A percentile compares a stretch with the other conserved stretches of the same genome.
These are phyloP conservation scores for Cerastis leucographa DNA, from an alignment of 2,888 invertebrate genomes.

Conservation along the genomic window DNA sequence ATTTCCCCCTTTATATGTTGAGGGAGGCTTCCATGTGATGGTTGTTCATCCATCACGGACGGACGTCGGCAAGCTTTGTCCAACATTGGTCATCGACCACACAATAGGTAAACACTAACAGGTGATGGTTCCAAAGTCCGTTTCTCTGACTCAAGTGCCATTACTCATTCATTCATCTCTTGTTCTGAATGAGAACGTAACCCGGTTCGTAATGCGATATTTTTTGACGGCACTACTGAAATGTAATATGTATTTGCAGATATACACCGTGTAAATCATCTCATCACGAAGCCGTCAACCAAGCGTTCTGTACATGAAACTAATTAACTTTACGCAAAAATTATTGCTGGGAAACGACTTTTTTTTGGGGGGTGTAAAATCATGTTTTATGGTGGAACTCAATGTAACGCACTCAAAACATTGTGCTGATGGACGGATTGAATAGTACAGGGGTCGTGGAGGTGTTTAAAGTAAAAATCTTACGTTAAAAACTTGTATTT, in stretches of 20 bases:
- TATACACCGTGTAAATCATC: too few species aligned
- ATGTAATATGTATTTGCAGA: constrained; percentile 47
- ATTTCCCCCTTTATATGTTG: background rate
- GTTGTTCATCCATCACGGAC: background rate
- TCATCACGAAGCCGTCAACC: too few species aligned
- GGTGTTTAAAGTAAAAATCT: too few species aligned
- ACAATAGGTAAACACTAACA: background rate
- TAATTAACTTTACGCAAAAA: too few species aligned
- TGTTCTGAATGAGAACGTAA: constrained; percentile 69
- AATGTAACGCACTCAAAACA: too few species aligned
- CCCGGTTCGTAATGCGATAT: constrained; percentile 61
- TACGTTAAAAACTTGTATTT: too few species aligned
- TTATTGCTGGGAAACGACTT: too few species aligned
- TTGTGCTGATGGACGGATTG: too few species aligned
- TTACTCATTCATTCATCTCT: constrained; percentile 74
- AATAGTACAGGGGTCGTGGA: too few species aligned
- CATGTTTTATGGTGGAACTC: too few species aligned
- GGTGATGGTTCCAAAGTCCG: constrained; percentile 20
- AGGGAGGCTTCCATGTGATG: background rate
- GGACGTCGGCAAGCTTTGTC: background rate
- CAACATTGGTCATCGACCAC: background rate
- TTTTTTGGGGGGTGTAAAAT: too few species aligned
- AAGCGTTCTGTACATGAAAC: too few species aligned
- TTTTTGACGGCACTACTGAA: constrained; percentile 54
- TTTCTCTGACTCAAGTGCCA: constrained; percentile 24